Evolutionary conservation across 2,797 vertebrate genomes (phyloP).

Genomic region (Chiloscyllium punctatum): DNA sequence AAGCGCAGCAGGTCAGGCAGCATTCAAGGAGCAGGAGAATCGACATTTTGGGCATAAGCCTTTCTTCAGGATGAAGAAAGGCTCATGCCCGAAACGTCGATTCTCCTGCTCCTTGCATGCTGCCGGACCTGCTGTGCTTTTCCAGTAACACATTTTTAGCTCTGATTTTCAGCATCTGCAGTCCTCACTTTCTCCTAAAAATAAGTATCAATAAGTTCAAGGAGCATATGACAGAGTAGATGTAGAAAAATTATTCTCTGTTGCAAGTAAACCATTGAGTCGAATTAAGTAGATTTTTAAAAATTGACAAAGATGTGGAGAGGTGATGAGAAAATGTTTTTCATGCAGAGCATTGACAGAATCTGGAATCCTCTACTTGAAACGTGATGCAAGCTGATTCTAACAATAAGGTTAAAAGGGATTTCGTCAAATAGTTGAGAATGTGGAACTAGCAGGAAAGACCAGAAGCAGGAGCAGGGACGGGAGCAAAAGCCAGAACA

Average conservation of each 20-base stretch:
- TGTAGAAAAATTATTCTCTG: not conserved
- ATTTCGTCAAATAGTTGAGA: not conserved
- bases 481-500: not conserved
- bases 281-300: not conserved
- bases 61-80: too few relatives aligned
- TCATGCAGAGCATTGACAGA: not conserved
- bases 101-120: too few relatives aligned
- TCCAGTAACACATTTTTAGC: too few relatives aligned
- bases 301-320: not conserved
- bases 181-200: not conserved
- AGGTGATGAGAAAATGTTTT: not conserved
- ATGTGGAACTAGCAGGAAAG: not conserved
- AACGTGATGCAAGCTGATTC: not conserved
- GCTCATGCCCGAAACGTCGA: too few relatives aligned
- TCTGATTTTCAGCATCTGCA: too few relatives aligned
- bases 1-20: too few relatives aligned
- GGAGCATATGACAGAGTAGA: not conserved
- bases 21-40: too few relatives aligned
- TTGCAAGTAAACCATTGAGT: not conserved
- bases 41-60: too few relatives aligned
- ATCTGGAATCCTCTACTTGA: not conserved
- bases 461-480: not conserved
- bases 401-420: not conserved
- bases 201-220: not conserved
- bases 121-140: too few relatives aligned